A percentile compares a stretch with the other conserved stretches of the same genome.
Conservation (phyloP, 2,113 vertebrate species). For the Otus sunia region DNA sequence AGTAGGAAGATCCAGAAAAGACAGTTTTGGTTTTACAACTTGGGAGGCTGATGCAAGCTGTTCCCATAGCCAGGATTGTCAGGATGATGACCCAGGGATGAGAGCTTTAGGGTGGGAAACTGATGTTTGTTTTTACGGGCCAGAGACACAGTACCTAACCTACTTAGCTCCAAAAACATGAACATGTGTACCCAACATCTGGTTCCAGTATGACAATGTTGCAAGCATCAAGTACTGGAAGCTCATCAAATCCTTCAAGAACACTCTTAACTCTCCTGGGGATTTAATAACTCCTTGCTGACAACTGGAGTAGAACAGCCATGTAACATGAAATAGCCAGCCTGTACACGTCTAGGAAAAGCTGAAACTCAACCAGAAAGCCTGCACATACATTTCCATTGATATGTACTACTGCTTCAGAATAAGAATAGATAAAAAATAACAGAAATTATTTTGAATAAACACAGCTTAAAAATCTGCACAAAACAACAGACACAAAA, state of each 20-base stretch:
- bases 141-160: not conserved
- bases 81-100: not conserved
- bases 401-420: not conserved
- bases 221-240: not conserved
- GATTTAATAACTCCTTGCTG: conserved; percentile 11
- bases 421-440: not conserved
- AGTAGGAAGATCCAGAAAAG: not conserved
- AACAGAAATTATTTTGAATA: not conserved
- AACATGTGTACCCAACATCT: conserved; percentile 9
- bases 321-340: not conserved
- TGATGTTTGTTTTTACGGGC: not conserved
- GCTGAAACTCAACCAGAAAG: not conserved
- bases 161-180: not conserved
- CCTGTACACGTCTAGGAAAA: conserved; percentile 7
- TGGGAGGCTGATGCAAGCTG: not conserved
- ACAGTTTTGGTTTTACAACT: not conserved
- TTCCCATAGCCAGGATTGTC: not conserved
- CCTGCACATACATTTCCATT: not conserved
- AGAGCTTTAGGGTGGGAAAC: conserved; percentile 4
- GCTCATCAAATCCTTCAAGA: conserved; percentile 31
- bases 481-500: not conserved
- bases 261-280: not conserved
- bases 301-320: not conserved
- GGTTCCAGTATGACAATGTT: not conserved
- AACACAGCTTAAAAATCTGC: not conserved